A percentile compares a stretch with the other conserved stretches of the same genome.
These are phyloP conservation scores for Eupsittula cactorum DNA, from an alignment of 2,113 vertebrate genomes.

Conservation along the genomic window DNA sequence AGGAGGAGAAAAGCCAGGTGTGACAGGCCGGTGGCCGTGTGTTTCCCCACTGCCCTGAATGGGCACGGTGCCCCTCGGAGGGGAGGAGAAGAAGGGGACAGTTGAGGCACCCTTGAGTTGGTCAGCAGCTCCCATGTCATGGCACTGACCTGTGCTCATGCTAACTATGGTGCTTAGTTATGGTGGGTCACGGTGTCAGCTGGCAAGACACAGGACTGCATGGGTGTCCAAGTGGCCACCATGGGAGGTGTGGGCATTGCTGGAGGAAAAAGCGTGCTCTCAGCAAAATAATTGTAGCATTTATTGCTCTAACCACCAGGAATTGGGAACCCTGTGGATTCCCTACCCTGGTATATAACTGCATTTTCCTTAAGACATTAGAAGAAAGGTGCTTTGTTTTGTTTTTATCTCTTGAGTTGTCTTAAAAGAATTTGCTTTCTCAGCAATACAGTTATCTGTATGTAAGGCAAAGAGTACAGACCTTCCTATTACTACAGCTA, in stretches of 20 bases:
- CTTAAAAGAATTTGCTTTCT: neutral
- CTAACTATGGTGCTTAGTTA: neutral
- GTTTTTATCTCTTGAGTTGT: neutral
- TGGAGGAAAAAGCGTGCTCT: neutral
- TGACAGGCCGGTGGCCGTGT: neutral
- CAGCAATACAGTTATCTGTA: neutral
- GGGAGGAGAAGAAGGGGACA: neutral
- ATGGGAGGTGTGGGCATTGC: neutral
- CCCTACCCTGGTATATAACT: neutral
- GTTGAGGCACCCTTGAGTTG: neutral
- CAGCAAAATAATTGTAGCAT: neutral
- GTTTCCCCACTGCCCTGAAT: neutral
- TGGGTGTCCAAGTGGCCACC: neutral
- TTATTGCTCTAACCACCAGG: neutral
- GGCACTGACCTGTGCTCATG: rapidly evolving
- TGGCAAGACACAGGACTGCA: rapidly evolving
- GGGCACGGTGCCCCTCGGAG: neutral
- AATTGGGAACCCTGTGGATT: neutral
- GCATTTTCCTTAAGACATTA: neutral
- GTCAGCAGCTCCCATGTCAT: rapidly evolving
- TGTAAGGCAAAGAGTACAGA: neutral
- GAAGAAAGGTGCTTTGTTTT: neutral
- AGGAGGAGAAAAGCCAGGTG: conserved; percentile 67
- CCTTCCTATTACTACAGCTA: neutral
- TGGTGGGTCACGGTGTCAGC: neutral